Base-by-base conservation (phyloP, 2,888 invertebrate genomes). In the Microchrysa polita region DNA sequence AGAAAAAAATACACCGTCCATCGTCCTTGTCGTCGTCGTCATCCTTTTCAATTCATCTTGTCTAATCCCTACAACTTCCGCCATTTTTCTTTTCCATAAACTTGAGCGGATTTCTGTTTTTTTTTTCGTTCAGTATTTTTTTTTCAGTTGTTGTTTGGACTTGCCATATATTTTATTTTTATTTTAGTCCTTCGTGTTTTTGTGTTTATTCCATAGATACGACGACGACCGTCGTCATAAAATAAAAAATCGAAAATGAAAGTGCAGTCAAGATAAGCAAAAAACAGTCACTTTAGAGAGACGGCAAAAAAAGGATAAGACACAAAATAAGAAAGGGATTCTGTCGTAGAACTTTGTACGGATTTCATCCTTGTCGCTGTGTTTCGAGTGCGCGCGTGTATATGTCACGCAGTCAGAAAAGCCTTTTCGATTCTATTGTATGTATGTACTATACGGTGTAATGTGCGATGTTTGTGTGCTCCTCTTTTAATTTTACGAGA, bases 211-310 rank as follows among this genome's bases (percentile, higher is more conserved):
- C 27, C 7, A 34, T 5, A 34, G 27, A 34, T 34, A 34, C 27
- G 27, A 2, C 27, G 27, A n/a, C 27, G 27, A n/a, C 27, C 27
- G 27, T 59, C 72, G 74, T 72, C 74, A 74, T 74, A 74, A 74
- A 74, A 74, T 61, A 69, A 74, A 69, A 74, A 74, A 74, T 72
- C 72, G 65, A 65, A 65, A 69, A 69, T 69, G 72, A 72, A 74
- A 74, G 63, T 74, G 74, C 74, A 74, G 72, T 74, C 67, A 60
- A 74, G 74, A 74, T 74, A 74, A 74, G 72, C 27, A 18, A 69
- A 67, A 69, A 69, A 65, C 44, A 48, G 48, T 65, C 65, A 48
- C 65, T 48, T 20, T 10, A 23, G 22, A 48, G 22, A 34, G 7
- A 34, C n/a, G n/a, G n/a, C n/a, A n/a, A 34, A 7, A 34, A 65